A percentile compares a stretch with the other conserved stretches of the same genome.
Evolutionary conservation across 2,113 vertebrate genomes (phyloP).

Genomic region (Neopipo cinnamomea): DNA sequence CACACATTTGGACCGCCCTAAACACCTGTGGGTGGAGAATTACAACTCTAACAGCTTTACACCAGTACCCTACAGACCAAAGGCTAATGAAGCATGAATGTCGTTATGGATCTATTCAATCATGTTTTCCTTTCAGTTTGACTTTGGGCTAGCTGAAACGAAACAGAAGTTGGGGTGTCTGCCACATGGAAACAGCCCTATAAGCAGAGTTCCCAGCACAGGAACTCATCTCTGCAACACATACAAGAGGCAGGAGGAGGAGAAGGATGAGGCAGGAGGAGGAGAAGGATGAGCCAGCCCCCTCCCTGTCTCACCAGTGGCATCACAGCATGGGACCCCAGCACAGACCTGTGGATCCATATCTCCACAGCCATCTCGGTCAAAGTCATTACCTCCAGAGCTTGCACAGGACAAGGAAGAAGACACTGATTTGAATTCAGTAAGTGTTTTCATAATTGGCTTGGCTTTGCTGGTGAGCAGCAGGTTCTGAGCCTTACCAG

Average conservation of each 20-base stretch:
- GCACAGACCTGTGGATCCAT: accelerated
- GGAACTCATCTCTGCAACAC: neutral
- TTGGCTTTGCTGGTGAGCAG: neutral
- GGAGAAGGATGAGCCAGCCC: too few species aligned
- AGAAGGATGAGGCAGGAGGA: neutral
- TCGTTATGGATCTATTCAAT: neutral
- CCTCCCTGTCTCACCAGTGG: neutral
- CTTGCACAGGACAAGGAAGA: neutral
- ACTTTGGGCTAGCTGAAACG: neutral
- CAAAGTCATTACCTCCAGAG: neutral
- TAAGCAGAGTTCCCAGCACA: neutral
- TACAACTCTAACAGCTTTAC: neutral
- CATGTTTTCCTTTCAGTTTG: neutral
- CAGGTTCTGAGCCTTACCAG: neutral
- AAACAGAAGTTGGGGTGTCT: neutral
- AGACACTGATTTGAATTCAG: neutral
- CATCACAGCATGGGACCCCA: neutral
- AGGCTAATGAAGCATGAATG: neutral
- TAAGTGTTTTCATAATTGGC: accelerated
- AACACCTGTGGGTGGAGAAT: neutral
- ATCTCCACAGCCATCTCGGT: neutral
- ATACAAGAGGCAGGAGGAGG: neutral
- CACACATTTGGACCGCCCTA: neutral
- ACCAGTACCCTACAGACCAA: neutral
- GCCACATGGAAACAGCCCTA: accelerated